Evolutionary conservation across 1,140 invertebrate species (phyloP), one percentile per base, ranked within the genome.

Genomic region (Caerostris darwini): DNA sequence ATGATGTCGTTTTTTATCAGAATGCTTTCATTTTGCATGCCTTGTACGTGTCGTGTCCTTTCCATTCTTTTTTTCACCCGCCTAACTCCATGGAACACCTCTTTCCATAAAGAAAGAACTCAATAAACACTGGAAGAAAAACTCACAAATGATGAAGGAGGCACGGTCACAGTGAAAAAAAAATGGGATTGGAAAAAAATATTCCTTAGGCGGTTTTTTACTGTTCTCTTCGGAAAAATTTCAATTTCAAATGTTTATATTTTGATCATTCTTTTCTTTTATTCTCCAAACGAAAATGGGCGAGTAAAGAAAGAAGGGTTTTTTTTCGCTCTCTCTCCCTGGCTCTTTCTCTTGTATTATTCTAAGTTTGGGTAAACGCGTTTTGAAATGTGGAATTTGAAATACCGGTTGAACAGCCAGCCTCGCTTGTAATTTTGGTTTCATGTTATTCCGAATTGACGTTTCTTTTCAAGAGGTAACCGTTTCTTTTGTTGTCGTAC

Each of bases 221-320:
- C 61, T 57, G 3, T 57, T 90, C 7, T 90, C 7, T 19, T 12
- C 6, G 64, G 17, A 90, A 90, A 88, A 88, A 88, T 88, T 88
- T 88, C 86, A 90, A 90, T 90, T 90, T 77, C n/a, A 90, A 90
- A 90, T 90, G 88, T 77, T 90, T 90, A 77, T 90, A 90, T 90
- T 71, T 90, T 88, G 34, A 50, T 19, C 58, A 64, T 54, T 54
- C 53, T 19, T 67, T 64, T 58, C 34, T 34, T 3, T 69, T 58
- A 17, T 34, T 59, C 50, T 8, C 17, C 3, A 7, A 34, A 3
- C 3, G 19, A 19, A 87, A 87, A 87, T 64, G 8, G 50, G 54
- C 67, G 67, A 5, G n/a, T 17, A 12, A 34, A 34, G 17, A 8
- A 77, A 19, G 77, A 77, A 54, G 14, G 14, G 67, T 57, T 71